Conservation (phyloP, 2,113 vertebrate genomes). For the Actenoides hombroni region DNA sequence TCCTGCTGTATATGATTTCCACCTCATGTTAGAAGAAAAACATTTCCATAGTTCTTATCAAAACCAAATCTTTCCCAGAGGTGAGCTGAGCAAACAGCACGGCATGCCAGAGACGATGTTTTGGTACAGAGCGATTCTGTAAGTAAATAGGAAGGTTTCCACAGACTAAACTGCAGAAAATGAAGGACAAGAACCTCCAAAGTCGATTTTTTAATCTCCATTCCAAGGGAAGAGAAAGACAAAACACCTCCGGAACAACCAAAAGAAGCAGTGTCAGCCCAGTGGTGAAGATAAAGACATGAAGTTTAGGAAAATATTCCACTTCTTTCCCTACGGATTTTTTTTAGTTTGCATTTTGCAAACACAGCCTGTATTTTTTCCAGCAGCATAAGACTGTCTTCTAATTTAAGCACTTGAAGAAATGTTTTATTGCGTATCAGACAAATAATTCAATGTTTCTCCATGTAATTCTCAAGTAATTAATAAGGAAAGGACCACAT, state of each 20-base stretch:
- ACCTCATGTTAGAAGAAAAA: slow-evolving; percentile 47
- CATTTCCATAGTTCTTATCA: slow-evolving; percentile 51
- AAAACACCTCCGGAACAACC: neutral
- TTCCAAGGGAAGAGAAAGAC: slow-evolving; percentile 5
- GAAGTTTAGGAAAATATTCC: neutral
- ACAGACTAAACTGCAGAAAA: slow-evolving; percentile 38
- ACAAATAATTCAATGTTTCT: neutral
- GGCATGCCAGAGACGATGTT: slow-evolving; percentile 30
- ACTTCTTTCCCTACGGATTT: neutral
- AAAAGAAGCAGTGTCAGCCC: neutral
- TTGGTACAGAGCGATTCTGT: neutral
- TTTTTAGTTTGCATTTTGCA: neutral
- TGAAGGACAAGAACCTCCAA: neutral
- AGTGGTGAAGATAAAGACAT: neutral
- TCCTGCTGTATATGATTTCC: slow-evolving; percentile 24
- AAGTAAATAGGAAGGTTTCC: slow-evolving; percentile 43
- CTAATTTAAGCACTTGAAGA: neutral
- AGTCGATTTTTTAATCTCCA: neutral
- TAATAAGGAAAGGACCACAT: neutral
- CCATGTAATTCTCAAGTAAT: neutral
- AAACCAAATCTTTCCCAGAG: slow-evolving; percentile 61
- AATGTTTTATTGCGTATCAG: neutral
- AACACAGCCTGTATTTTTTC: neutral
- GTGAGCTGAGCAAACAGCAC: slow-evolving; percentile 55
- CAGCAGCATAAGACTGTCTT: neutral